phyloP scores from a whole-genome alignment of 2,888 invertebrate genomes.

The Xylophagus ater region DNA sequence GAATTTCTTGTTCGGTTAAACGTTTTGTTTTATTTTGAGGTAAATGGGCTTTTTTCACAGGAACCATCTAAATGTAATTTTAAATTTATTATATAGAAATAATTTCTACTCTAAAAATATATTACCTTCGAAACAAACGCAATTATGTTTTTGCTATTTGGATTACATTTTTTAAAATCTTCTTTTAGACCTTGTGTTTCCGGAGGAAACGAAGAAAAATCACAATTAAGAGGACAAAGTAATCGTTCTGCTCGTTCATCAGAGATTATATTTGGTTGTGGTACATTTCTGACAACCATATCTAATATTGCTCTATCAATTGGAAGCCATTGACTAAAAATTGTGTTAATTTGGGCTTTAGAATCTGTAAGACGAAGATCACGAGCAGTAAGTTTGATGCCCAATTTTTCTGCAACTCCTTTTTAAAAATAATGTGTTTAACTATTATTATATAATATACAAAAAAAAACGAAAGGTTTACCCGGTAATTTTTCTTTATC shows the following conservation, averaged over 20 bases:
- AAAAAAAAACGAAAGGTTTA: background rate
- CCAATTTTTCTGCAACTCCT: constrained; percentile 67
- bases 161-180: constrained; percentile 58
- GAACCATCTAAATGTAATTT: constrained; percentile 65
- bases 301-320: constrained; percentile 69
- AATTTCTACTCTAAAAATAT: background rate
- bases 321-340: constrained; percentile 85
- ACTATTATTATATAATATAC: background rate
- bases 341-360: constrained; percentile 64
- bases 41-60: constrained; percentile 59
- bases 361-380: constrained; percentile 72
- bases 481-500: constrained; percentile 58
- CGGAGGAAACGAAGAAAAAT: constrained; percentile 53
- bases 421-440: too few relatives aligned
- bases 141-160: constrained; percentile 51
- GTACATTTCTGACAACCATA: constrained; percentile 71
- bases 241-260: constrained; percentile 72
- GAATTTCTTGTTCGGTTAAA: constrained; percentile 64
- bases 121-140: constrained; percentile 38
- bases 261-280: constrained; percentile 64
- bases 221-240: constrained; percentile 59
- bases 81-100: background rate
- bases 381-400: constrained; percentile 59
- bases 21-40: constrained; percentile 71
- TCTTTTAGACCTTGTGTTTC: constrained; percentile 60